Conservation (phyloP, 1,140 invertebrate species). For the Zeugodacus cucurbitae region DNA sequence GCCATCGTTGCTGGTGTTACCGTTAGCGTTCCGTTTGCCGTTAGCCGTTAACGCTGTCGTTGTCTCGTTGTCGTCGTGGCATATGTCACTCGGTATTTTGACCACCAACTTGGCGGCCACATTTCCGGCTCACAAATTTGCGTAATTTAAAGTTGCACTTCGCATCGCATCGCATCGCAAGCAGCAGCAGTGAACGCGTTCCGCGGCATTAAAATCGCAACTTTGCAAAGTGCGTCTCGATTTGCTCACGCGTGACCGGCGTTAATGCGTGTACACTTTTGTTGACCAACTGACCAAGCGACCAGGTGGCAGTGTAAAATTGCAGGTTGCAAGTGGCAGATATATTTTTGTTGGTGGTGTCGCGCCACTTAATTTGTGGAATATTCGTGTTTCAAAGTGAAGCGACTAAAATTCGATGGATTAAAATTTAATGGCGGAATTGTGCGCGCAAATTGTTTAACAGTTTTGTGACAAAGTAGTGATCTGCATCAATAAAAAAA, state of each 20-base stretch:
- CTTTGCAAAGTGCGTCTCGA: neutral
- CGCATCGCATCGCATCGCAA: neutral
- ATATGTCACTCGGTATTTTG: constrained; percentile 65
- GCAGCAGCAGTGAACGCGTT: constrained; percentile 1
- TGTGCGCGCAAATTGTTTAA: neutral
- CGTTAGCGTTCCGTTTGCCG: constrained; percentile 7
- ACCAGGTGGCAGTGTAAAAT: neutral
- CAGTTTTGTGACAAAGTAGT: neutral
- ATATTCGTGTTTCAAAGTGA: neutral
- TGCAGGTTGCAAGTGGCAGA: neutral
- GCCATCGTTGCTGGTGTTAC: constrained; percentile 6
- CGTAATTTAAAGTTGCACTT: constrained; percentile 45
- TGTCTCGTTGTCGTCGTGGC: constrained; percentile 7
- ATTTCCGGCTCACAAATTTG: constrained; percentile 56
- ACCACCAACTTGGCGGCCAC: constrained; percentile 65
- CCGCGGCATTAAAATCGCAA: constrained; percentile 19
- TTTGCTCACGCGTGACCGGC: neutral
- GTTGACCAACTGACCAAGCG: neutral
- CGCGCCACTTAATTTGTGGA: neutral
- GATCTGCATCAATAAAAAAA: neutral
- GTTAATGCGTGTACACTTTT: neutral
- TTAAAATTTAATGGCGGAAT: neutral
- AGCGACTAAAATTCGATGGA: neutral
- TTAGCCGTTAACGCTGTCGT: constrained; percentile 15
- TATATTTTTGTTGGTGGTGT: neutral